These are phyloP conservation scores for Peromyscus attwateri DNA, from an alignment of 2,797 vertebrate genomes.

Conservation along the genomic window DNA sequence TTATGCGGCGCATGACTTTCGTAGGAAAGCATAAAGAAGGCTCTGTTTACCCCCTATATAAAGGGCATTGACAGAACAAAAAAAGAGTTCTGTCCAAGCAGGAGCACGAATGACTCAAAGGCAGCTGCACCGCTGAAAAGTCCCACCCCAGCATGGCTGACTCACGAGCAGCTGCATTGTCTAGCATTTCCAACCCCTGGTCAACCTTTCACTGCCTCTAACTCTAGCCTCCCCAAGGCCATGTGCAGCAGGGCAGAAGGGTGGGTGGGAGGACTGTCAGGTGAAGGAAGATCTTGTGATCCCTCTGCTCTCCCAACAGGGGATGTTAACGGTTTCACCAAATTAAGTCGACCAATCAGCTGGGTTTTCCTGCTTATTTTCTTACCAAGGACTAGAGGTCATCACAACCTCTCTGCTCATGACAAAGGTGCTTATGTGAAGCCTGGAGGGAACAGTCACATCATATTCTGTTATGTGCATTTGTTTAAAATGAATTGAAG, in stretches of 20 bases:
- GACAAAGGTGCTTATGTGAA: background rate
- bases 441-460: background rate
- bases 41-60: background rate
- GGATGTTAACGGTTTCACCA: background rate
- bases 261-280: background rate
- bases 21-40: background rate
- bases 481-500: conserved; percentile 1
- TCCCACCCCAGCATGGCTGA: background rate
- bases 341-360: background rate
- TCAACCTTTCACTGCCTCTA: background rate
- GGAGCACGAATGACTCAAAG: background rate
- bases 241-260: background rate
- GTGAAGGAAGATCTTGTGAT: background rate
- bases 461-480: background rate
- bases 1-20: background rate
- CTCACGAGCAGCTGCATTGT: background rate
- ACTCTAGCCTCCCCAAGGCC: background rate
- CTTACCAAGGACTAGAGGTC: background rate
- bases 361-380: background rate
- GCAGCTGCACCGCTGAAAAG: background rate
- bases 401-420: background rate
- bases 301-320: no score
- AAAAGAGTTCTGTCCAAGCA: background rate
- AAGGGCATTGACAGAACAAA: background rate
- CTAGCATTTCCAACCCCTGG: background rate